Conservation (phyloP, 2,888 invertebrate genomes). For the Venusia cambrica region DNA sequence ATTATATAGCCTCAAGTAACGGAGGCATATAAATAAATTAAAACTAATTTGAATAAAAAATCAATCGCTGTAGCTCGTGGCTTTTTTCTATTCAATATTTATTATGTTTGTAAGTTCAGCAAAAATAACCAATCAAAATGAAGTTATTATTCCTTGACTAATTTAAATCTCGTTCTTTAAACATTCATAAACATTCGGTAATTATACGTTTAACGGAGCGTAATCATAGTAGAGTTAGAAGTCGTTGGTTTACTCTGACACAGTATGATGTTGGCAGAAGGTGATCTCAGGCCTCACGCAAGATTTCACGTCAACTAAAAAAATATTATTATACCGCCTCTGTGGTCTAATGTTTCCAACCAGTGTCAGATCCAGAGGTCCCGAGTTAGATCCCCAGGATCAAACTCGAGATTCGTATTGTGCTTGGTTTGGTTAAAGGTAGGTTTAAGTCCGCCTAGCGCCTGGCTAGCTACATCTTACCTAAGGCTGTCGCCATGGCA, state of each 20-base stretch:
- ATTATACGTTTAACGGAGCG: constrained; percentile 54
- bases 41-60: constrained; percentile 25
- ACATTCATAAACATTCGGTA: constrained; percentile 55
- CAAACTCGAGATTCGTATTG: no score
- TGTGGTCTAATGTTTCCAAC: no score
- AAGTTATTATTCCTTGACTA: constrained; percentile 53
- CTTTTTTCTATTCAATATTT: constrained; percentile 4
- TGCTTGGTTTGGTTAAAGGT: no score
- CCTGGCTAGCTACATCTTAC: no score
- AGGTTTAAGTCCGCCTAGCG: no score
- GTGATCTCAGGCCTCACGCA: no score
- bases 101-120: constrained; percentile 24
- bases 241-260: constrained; percentile 32
- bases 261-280: constrained; percentile 20
- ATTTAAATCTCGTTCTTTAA: constrained; percentile 55
- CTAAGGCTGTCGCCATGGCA: no score
- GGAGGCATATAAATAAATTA: constrained; percentile 19
- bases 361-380: no score
- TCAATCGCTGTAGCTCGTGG: constrained; percentile 23
- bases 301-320: no score
- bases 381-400: no score
- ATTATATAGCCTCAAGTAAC: constrained; percentile 13
- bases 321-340: no score
- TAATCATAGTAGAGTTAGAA: constrained; percentile 34
- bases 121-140: constrained; percentile 44